Evolutionary conservation across 1,140 invertebrate species (phyloP).

Genomic region (Drosophila hydei): DNA sequence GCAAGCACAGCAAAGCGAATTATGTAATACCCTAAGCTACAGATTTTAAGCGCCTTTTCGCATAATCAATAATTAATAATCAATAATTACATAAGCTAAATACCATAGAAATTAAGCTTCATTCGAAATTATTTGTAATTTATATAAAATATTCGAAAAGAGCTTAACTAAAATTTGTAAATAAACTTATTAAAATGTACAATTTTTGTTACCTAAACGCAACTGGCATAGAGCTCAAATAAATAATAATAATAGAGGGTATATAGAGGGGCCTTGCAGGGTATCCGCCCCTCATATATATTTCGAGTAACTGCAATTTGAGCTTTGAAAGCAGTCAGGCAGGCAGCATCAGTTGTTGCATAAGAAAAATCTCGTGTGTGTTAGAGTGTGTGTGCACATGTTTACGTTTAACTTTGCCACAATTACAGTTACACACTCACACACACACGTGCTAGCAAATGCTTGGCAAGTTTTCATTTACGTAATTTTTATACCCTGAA

Average conservation of each 20-base stretch:
- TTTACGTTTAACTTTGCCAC: conserved; percentile 37
- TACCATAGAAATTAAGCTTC: not conserved
- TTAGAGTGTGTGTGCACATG: conserved; percentile 17
- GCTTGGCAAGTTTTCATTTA: conserved; percentile 67
- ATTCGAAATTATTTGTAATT: not conserved
- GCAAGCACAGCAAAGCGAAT: not conserved
- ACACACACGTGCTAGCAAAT: conserved; percentile 15
- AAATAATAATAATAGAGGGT: no score
- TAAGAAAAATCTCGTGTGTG: conserved; percentile 26
- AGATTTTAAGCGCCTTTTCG: not conserved
- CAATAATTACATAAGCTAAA: not conserved
- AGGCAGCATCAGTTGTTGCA: conserved; percentile 24
- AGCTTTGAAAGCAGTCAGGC: conserved; percentile 11
- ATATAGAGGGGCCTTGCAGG: no score
- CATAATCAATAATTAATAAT: not conserved
- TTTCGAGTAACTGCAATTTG: conserved; percentile 3
- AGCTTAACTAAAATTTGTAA: no score
- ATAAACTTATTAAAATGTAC: no score
- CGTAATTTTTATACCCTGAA: no score
- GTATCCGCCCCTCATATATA: no score
- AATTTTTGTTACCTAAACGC: no score
- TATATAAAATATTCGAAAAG: no score
- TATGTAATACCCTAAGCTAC: conserved; percentile 4
- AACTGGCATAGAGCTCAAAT: no score
- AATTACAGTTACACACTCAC: conserved; percentile 11